phyloP scores from a whole-genome alignment of 2,113 vertebrate genomes.

The Apteryx owenii region DNA sequence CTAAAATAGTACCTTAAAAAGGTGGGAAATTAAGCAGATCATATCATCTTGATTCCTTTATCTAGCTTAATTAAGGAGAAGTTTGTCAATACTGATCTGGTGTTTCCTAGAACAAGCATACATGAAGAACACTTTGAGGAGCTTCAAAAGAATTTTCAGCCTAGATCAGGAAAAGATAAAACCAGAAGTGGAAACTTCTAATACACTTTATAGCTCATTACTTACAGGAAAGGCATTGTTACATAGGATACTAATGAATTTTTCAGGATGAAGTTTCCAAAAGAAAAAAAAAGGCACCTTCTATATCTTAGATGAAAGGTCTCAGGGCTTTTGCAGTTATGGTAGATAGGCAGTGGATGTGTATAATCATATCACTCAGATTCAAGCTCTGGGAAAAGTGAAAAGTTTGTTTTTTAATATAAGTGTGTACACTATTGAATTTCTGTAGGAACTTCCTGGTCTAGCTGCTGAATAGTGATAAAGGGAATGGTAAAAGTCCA shows the following conservation, averaged over 20 bases:
- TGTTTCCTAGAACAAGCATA: constrained; percentile 44
- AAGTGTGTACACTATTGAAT: background rate
- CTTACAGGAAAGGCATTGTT: constrained; percentile 61
- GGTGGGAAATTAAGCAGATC: constrained; percentile 1
- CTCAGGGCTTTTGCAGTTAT: background rate
- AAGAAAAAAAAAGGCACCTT: background rate
- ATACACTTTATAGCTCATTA: constrained; percentile 46
- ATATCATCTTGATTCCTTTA: constrained; percentile 22
- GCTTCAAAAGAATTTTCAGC: constrained; percentile 63
- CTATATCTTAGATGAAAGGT: background rate
- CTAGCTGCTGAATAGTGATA: background rate
- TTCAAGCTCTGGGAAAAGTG: background rate
- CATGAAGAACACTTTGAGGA: constrained; percentile 48
- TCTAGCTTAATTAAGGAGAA: constrained; percentile 46
- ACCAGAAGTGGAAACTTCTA: constrained; percentile 57
- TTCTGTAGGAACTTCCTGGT: constrained; percentile 10
- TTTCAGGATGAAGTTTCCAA: constrained; percentile 30
- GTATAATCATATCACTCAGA: background rate
- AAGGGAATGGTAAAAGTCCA: background rate
- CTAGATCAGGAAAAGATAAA: constrained; percentile 72
- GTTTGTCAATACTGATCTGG: constrained; percentile 35
- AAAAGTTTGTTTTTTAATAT: background rate
- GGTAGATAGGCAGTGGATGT: background rate
- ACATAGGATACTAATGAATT: constrained; percentile 12
- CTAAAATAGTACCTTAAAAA: constrained; percentile 18